Percentiles rank a stretch among this genome's conserved stretches.
Evolutionary conservation across 2,797 vertebrate species (phyloP).

Genomic region (Schizothorax lantsangensis): DNA sequence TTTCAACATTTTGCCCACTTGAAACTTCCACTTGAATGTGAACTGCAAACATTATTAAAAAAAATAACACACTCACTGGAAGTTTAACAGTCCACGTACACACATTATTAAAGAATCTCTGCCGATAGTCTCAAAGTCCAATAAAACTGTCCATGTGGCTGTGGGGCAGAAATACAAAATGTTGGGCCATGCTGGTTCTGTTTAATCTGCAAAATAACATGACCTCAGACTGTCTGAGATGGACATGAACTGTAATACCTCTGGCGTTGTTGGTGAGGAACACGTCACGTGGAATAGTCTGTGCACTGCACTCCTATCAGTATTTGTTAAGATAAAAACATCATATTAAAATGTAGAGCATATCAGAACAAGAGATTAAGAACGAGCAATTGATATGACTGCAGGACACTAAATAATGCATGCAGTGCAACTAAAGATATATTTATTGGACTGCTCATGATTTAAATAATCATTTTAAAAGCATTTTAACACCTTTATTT

Average conservation of each 20-base stretch:
- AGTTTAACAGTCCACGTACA: neutral
- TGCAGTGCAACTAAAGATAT: neutral
- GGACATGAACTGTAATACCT: slow-evolving; percentile 11
- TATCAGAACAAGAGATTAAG: neutral
- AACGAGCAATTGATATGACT: neutral
- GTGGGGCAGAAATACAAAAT: slow-evolving; percentile 30
- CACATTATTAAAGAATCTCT: slow-evolving; percentile 42
- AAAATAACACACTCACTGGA: neutral
- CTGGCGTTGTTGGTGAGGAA: neutral
- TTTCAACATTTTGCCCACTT: slow-evolving; percentile 3
- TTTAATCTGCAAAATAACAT: slow-evolving; percentile 20
- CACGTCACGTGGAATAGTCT: neutral
- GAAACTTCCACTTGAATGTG: neutral
- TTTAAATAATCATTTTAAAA: neutral
- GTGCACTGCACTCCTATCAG: neutral
- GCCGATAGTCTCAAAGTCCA: slow-evolving; percentile 71
- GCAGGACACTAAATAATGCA: neutral
- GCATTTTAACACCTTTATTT: neutral
- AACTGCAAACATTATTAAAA: slow-evolving; percentile 18
- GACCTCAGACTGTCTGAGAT: slow-evolving; percentile 22
- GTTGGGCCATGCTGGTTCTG: slow-evolving; percentile 53
- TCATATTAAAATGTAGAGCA: neutral
- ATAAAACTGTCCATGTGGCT: slow-evolving; percentile 67
- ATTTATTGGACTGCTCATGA: neutral
- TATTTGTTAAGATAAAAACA: neutral